Evolutionary conservation across 2,113 vertebrate species (phyloP), one percentile per base, ranked within the genome.

Genomic region (Erythrocercus mccallii): DNA sequence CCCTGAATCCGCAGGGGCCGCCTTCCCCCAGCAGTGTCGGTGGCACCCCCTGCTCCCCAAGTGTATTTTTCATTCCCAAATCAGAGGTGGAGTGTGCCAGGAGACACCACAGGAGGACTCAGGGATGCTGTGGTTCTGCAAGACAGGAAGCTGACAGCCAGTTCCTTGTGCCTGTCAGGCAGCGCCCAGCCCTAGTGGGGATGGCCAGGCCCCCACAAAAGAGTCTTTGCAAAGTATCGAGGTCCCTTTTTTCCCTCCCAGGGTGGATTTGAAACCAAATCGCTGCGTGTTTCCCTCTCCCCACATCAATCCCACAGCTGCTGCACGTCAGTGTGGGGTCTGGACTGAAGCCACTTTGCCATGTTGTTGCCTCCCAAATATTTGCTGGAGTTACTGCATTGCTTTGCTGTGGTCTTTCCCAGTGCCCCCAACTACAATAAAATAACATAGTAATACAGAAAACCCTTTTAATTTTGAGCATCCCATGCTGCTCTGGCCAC

Each of bases 371-470:
- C 47, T 90, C 76, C 88, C 60, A 88, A 64, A 50, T 74, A 78
- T 81, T 90, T 70, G 48, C 56, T 50, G 76, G 71, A 1, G 0
- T 86, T 92, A 73, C 79, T 66, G 82, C 12, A 12, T 6, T 61
- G 68, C 93, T 96, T 94, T 86, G 64, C 81, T 95, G 88, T 51
- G 76, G 82, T 83, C 88, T 66, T 62, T 53, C 66, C 57, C 57
- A 42, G 58, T 44, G 58, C 22, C 38, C 71, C 38, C 20, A 86
- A 48, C 28, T 79, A 94, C 45, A 80, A 48, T 42, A 37, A 28
- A 83, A 47, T 78, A 88, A 74, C 11, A 11, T 3, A 70, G 53
- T 83, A 58, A 86, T 48, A 83, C 13, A 86, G 44, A 93, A 88
- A 92, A 51, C 3, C 6, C 56, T 44, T 70, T 40, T 10, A 73